Conservation (phyloP, 2,113 vertebrate species). For the Synodontis membranacea region DNA sequence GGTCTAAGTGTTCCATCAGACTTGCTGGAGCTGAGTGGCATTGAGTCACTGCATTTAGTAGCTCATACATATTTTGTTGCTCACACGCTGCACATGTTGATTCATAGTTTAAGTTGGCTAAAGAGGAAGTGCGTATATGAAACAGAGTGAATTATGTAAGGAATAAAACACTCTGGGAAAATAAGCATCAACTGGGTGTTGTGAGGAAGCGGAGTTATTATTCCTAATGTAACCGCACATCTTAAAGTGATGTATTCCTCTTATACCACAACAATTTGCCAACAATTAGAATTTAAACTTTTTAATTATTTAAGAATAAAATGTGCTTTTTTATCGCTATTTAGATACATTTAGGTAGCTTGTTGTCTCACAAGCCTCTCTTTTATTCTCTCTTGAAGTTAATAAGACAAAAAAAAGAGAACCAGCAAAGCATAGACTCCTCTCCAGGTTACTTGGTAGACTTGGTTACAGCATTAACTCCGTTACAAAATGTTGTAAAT, state of each 20-base stretch:
- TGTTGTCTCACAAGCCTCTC: background rate
- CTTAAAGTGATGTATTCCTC: background rate
- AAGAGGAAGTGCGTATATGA: slow-evolving; percentile 13
- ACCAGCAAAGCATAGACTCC: background rate
- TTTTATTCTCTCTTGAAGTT: background rate
- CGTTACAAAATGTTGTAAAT: background rate
- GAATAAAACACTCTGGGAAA: background rate
- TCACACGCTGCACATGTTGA: slow-evolving; percentile 12
- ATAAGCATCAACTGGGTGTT: background rate
- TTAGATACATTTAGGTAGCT: background rate
- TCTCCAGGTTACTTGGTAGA: too few species aligned
- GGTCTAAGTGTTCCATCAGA: background rate
- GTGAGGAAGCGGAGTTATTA: background rate
- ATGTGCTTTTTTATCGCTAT: background rate
- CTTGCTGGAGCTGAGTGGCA: background rate
- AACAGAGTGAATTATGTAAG: background rate
- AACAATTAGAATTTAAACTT: background rate
- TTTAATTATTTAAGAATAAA: background rate
- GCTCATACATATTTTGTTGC: background rate
- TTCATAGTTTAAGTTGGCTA: slow-evolving; percentile 26
- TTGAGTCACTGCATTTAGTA: slow-evolving; percentile 20
- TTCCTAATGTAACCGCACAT: background rate
- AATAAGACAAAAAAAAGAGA: background rate
- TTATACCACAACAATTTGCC: background rate
- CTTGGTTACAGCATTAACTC: background rate